A percentile compares a stretch with the other conserved stretches of the same genome.
Evolutionary conservation across 2,113 vertebrate species (phyloP).

Genomic region (Polypterus bichir): DNA sequence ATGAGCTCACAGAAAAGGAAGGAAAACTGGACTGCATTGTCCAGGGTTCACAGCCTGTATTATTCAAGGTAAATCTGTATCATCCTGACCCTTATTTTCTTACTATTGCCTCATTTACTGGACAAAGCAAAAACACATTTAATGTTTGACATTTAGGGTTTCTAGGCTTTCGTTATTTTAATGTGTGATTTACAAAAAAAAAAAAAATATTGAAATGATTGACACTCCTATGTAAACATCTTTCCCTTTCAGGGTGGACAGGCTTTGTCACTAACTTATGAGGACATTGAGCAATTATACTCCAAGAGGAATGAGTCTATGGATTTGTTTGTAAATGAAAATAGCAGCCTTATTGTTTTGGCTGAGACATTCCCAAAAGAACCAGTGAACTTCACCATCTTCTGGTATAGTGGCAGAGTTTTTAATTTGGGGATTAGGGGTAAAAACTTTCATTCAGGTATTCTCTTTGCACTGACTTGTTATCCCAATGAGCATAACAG

Average conservation of each 20-base stretch:
- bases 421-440: no score
- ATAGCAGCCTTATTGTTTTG: conserved; percentile 19
- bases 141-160: no score
- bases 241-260: conserved; percentile 36
- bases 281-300: conserved; percentile 50
- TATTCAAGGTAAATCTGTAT: conserved; percentile 41
- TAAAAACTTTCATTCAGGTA: no score
- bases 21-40: conserved; percentile 29
- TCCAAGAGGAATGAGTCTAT: conserved; percentile 37
- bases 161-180: no score
- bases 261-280: conserved; percentile 39
- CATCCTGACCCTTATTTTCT: no score
- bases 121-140: no score
- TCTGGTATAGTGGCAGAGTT: conserved; percentile 35
- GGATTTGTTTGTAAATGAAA: conserved; percentile 38
- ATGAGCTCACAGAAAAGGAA: conserved; percentile 37
- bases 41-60: conserved; percentile 40
- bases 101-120: no score
- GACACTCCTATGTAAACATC: neutral
- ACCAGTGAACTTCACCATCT: conserved; percentile 52
- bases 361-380: conserved; percentile 31
- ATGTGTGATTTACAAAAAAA: no score
- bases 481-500: no score
- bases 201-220: no score
- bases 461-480: no score